phyloP scores from a whole-genome alignment of 2,888 invertebrate species.

The Chymomyza procnemis region DNA sequence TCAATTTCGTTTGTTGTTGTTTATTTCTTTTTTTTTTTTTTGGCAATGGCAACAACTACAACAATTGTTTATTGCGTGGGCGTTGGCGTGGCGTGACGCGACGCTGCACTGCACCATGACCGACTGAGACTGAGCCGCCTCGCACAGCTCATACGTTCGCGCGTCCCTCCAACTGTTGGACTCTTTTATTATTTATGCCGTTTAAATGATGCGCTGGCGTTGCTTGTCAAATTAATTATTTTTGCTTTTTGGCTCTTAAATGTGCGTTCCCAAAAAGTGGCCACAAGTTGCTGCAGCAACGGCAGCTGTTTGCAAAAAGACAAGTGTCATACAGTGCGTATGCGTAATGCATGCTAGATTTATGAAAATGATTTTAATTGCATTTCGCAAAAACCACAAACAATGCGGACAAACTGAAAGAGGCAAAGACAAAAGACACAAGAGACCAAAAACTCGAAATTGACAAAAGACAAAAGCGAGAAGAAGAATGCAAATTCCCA shows the following conservation, averaged over 20 bases:
- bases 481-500: not conserved
- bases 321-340: not conserved
- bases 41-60: not conserved
- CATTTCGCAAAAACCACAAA: slow-evolving; percentile 29
- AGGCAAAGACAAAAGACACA: slow-evolving; percentile 14
- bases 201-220: slow-evolving; percentile 62
- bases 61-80: slow-evolving; percentile 43
- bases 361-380: slow-evolving; percentile 50
- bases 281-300: slow-evolving; percentile 6
- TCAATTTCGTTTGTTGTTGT: slow-evolving; percentile 34
- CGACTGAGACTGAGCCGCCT: slow-evolving; percentile 33
- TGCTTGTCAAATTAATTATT: slow-evolving; percentile 56
- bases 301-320: not conserved
- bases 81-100: slow-evolving; percentile 6
- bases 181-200: slow-evolving; percentile 47
- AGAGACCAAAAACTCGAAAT: slow-evolving; percentile 47
- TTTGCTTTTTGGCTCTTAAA: slow-evolving; percentile 25
- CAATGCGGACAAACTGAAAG: not conserved
- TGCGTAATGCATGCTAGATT: slow-evolving; percentile 40
- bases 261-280: not conserved
- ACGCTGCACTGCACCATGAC: slow-evolving; percentile 33
- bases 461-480: not conserved
- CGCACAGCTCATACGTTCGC: not conserved
- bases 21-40: slow-evolving; percentile 15
- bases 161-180: not conserved